Conservation (phyloP, 2,888 invertebrate species). For the Brenthis ino region DNA sequence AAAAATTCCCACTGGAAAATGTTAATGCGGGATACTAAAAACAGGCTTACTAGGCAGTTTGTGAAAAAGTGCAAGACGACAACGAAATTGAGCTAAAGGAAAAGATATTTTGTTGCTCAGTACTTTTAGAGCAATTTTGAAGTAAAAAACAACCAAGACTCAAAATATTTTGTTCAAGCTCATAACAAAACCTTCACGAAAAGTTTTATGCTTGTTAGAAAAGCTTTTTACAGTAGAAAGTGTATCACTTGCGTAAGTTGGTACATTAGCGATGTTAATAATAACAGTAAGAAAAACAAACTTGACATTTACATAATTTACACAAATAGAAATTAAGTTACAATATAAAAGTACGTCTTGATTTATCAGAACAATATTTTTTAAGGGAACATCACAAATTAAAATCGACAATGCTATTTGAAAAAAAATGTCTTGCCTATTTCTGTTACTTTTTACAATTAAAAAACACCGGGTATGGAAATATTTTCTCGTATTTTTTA, state of each 20-base stretch:
- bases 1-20: slow-evolving; percentile 26
- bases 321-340: background rate
- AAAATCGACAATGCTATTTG: too few relatives aligned
- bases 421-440: too few relatives aligned
- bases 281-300: background rate
- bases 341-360: background rate
- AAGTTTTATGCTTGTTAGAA: slow-evolving; percentile 25
- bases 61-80: slow-evolving; percentile 15
- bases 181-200: slow-evolving; percentile 23
- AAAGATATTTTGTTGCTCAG: slow-evolving; percentile 16
- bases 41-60: slow-evolving; percentile 32
- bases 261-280: background rate
- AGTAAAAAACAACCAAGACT: slow-evolving; percentile 15
- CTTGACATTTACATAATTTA: background rate
- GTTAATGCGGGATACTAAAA: slow-evolving; percentile 32
- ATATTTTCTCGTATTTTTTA: too few relatives aligned
- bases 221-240: slow-evolving; percentile 12
- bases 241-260: slow-evolving; percentile 15
- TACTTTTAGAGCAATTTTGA: slow-evolving; percentile 10
- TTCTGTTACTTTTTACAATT: too few relatives aligned
- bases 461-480: too few relatives aligned
- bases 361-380: background rate
- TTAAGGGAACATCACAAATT: too few relatives aligned
- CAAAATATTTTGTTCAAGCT: slow-evolving; percentile 25
- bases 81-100: slow-evolving; percentile 7